Evolutionary conservation across 2,888 invertebrate genomes (phyloP).

Genomic region (Cephalotes varians): DNA sequence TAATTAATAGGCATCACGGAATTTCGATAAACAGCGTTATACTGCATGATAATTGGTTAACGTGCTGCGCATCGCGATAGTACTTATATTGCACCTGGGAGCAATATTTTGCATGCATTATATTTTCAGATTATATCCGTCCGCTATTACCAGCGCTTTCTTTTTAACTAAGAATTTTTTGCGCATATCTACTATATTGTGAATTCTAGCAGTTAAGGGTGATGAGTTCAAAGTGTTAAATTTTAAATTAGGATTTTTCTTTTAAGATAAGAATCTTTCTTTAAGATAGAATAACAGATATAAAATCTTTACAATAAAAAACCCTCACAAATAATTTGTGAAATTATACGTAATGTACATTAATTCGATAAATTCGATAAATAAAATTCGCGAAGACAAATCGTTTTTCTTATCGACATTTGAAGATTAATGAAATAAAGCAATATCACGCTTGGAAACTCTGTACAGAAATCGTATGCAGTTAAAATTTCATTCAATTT

Average conservation of each 20-base stretch:
- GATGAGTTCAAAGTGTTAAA: too few relatives aligned
- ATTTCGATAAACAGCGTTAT: conserved; percentile 42
- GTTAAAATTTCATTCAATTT: conserved; percentile 14
- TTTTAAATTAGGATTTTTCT: not conserved
- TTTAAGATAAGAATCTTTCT: too few relatives aligned
- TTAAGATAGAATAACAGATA: not conserved
- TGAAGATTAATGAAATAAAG: conserved; percentile 13
- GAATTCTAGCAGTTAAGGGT: not conserved
- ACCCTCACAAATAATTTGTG: not conserved
- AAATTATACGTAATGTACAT: not conserved
- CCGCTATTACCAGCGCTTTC: not conserved
- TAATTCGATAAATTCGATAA: not conserved
- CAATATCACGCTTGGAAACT: not conserved
- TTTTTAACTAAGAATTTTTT: not conserved
- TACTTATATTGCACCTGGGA: too few relatives aligned
- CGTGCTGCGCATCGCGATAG: not conserved
- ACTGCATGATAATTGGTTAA: conserved; percentile 32
- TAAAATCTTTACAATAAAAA: not conserved
- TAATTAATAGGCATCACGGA: conserved; percentile 44
- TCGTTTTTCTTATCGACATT: not conserved
- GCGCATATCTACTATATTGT: not conserved
- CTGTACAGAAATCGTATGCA: conserved; percentile 1
- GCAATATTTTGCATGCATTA: not conserved
- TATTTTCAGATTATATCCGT: not conserved
- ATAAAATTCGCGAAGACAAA: not conserved